Evolutionary conservation across 2,113 vertebrate genomes (phyloP), one percentile per base, ranked within the genome.

Genomic region (Pseudolaguvia tuberculata): DNA sequence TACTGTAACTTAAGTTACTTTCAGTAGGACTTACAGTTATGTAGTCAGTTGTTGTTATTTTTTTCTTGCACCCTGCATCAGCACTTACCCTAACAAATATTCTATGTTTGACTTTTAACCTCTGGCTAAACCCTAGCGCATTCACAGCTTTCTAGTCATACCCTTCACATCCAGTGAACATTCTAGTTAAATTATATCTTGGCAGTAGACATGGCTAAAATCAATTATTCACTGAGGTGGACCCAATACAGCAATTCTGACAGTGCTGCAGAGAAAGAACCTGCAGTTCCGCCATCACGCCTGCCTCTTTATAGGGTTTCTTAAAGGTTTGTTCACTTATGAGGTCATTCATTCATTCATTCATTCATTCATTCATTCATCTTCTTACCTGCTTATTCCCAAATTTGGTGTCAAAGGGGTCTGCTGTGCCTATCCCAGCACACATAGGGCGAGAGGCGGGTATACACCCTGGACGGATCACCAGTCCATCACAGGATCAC

Each of bases 161-260:
- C 31, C 3, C 67, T 50, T 29, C 50, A 53, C 29, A 13, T 70
- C 29, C 29, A 70, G 29, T 53, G 50, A 70, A 53, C 48, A 21
- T 53, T 52, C 67, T 70, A 70, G 29, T 53, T 70, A 17, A 70
- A 70, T 70, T 70, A 70, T 70, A 50, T 39, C 29, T 70, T 53
- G 67, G 29, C 50, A 70, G 67, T 18, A 70, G 67, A 21, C 48
- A 17, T 53, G 29, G 25, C 27, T 31, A n/a, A 70, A 70, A 53
- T 70, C 50, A 70, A 15, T 70, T 27, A 53, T 70, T 70, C 29
- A 39, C 18, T 70, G 67, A 39, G 27, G 67, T 70, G 67, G 66
- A 50, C 50, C 20, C 29, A 35, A 21, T 4, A 70, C 27, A 70
- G 67, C 66, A 70, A 70, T 53, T 2, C 67, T 70, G 67, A 53